phyloP scores from a whole-genome alignment of 2,113 vertebrate species.

The Illadopsis cleaveri region DNA sequence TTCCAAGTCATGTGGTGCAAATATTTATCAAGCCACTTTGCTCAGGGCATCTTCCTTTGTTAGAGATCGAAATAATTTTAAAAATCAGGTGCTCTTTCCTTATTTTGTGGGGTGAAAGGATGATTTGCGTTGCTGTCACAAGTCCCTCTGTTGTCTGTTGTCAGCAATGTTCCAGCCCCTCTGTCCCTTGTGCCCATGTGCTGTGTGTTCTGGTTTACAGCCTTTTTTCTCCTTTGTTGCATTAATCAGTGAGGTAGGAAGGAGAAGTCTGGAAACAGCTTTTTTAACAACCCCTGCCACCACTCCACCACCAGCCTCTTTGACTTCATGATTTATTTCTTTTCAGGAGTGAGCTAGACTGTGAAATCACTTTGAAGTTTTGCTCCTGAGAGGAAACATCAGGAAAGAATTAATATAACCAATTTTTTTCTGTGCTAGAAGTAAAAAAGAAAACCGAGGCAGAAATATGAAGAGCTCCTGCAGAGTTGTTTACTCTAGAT shows the following conservation, averaged over 20 bases:
- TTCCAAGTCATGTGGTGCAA: background rate
- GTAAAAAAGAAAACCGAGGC: background rate
- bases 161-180: background rate
- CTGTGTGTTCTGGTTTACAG: background rate
- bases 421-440: background rate
- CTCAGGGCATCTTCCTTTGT: background rate
- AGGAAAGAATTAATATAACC: slow-evolving; percentile 40
- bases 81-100: background rate
- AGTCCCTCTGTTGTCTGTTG: fast-evolving
- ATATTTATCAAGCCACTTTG: background rate
- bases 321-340: slow-evolving; percentile 54
- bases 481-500: slow-evolving; percentile 58
- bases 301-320: background rate
- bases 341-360: slow-evolving; percentile 52
- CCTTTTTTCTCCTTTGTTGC: background rate
- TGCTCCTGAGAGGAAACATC: slow-evolving; percentile 53
- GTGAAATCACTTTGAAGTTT: slow-evolving; percentile 67
- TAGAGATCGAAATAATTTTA: background rate
- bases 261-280: slow-evolving; percentile 5
- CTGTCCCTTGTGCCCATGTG: background rate
- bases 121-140: background rate
- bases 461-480: slow-evolving; percentile 47
- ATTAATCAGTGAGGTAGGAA: background rate
- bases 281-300: background rate
- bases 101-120: background rate